A percentile compares a stretch with the other conserved stretches of the same genome.
Evolutionary conservation across 2,797 vertebrate species (phyloP).

Genomic region (Gadopsis marmoratus): DNA sequence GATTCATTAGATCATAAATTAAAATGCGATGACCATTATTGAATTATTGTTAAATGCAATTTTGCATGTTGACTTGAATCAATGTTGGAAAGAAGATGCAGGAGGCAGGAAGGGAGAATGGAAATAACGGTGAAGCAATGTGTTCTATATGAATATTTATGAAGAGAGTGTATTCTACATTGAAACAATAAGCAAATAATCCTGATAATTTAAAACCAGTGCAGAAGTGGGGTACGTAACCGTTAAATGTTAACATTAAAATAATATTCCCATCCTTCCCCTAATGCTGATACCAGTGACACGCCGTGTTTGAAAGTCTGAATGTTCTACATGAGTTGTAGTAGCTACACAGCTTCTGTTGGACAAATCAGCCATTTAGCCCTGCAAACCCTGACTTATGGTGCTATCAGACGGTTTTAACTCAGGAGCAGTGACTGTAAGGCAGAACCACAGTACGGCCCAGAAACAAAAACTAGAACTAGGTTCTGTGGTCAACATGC

Average conservation of each 20-base stretch:
- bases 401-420: neutral
- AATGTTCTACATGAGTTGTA: neutral
- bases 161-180: neutral
- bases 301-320: neutral
- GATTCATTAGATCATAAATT: neutral
- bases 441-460: neutral
- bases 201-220: neutral
- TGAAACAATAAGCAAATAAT: neutral
- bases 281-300: neutral
- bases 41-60: neutral
- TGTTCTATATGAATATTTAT: too few relatives aligned
- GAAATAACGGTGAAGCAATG: neutral
- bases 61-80: neutral
- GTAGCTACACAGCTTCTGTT: neutral
- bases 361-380: slow-evolving; percentile 1
- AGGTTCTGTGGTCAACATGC: neutral
- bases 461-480: slow-evolving; percentile 5
- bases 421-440: neutral
- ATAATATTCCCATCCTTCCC: neutral
- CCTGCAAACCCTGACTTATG: neutral
- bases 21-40: neutral
- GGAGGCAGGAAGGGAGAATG: neutral
- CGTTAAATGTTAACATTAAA: neutral
- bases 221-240: neutral
- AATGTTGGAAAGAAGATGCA: neutral